A percentile compares a stretch with the other conserved stretches of the same genome.
phyloP scores from a whole-genome alignment of 2,888 invertebrate genomes.

The Vannuccia rotundouncinata region DNA sequence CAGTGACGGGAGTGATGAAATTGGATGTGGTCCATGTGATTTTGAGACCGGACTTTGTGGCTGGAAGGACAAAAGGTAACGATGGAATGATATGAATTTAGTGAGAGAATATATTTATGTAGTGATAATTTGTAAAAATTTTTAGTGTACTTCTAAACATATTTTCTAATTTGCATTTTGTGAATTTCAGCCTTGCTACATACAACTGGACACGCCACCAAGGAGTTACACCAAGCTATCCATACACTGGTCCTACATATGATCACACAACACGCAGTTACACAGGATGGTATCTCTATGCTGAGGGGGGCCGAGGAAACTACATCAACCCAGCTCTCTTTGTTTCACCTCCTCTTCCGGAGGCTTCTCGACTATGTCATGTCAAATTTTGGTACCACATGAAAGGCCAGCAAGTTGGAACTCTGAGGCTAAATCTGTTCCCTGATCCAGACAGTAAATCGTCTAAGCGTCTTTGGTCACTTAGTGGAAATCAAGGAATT shows the following conservation, averaged over 20 bases:
- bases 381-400: conserved; percentile 45
- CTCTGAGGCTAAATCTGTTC: conserved; percentile 40
- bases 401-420: conserved; percentile 47
- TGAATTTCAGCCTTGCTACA: background rate
- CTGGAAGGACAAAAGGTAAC: conserved; percentile 45
- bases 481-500: conserved; percentile 44
- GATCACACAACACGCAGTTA: conserved; percentile 40
- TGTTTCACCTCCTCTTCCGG: background rate
- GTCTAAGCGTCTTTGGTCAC: conserved; percentile 43
- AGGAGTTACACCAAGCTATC: background rate
- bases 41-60: conserved; percentile 50
- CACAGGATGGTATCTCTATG: conserved; percentile 45
- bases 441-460: background rate
- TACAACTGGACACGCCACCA: conserved; percentile 32
- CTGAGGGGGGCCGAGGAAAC: conserved; percentile 42
- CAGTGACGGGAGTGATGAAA: conserved; percentile 38
- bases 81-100: background rate
- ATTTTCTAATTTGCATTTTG: background rate
- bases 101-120: too few relatives aligned
- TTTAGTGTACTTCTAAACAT: too few relatives aligned
- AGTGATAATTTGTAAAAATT: too few relatives aligned
- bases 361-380: conserved; percentile 14
- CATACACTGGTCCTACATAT: conserved; percentile 38
- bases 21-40: conserved; percentile 45
- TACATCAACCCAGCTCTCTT: conserved; percentile 2